Percentiles rank a stretch among this genome's conserved stretches.
These are phyloP conservation scores for Vanessa cardui DNA, from an alignment of 2,888 invertebrate species.

Conservation along the genomic window DNA sequence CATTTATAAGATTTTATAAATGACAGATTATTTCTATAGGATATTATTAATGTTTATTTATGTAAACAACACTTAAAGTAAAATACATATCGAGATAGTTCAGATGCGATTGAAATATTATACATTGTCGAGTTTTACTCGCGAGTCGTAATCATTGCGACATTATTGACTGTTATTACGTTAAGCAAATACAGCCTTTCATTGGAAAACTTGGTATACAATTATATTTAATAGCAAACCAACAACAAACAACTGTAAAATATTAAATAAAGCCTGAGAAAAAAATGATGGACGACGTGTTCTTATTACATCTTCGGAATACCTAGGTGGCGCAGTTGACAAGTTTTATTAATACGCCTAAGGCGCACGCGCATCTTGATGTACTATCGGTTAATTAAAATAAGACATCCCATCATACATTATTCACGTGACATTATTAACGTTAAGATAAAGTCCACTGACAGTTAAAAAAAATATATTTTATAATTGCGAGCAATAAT, in stretches of 20 bases:
- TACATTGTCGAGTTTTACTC: background rate
- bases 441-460: slow-evolving; percentile 40
- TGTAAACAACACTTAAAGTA: too few species aligned
- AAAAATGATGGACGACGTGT: slow-evolving; percentile 11
- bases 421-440: slow-evolving; percentile 37
- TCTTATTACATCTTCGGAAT: slow-evolving; percentile 27
- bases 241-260: slow-evolving; percentile 6
- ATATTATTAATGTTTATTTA: too few species aligned
- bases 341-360: slow-evolving; percentile 44
- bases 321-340: slow-evolving; percentile 44
- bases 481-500: slow-evolving; percentile 29
- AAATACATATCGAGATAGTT: too few species aligned
- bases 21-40: too few species aligned
- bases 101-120: background rate
- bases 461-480: slow-evolving; percentile 39
- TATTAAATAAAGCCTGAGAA: slow-evolving; percentile 2
- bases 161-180: background rate
- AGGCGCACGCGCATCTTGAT: slow-evolving; percentile 38
- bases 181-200: slow-evolving; percentile 10
- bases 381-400: slow-evolving; percentile 41
- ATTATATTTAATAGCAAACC: background rate
- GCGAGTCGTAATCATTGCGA: too few species aligned
- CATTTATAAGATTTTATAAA: too few species aligned
- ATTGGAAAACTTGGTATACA: background rate
- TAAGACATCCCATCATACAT: slow-evolving; percentile 36